Conservation (phyloP, 2,797 vertebrate genomes). For the Scarus forsteni region DNA sequence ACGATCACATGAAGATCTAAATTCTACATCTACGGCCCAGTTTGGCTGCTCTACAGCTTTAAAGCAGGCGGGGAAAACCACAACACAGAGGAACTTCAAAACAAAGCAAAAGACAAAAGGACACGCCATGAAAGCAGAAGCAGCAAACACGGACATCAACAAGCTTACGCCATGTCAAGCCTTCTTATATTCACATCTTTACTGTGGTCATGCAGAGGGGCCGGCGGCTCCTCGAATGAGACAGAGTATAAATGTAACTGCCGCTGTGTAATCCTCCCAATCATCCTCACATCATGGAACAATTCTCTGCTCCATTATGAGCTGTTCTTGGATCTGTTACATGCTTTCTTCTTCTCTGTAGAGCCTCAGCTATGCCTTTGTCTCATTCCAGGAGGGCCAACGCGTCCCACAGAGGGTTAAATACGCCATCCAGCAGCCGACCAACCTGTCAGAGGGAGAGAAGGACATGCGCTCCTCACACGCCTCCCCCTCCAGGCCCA, state of each 20-base stretch:
- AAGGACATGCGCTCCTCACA: slow-evolving; percentile 98
- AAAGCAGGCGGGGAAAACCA: background rate
- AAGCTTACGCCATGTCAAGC: slow-evolving; percentile 28
- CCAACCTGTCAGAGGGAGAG: slow-evolving; percentile 99
- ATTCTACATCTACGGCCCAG: too few relatives aligned
- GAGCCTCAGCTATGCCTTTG: slow-evolving; percentile 23
- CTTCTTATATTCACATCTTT: slow-evolving; percentile 16
- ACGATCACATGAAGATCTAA: too few relatives aligned
- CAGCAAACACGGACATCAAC: slow-evolving; percentile 21
- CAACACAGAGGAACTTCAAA: background rate
- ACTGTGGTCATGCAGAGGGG: slow-evolving; percentile 36
- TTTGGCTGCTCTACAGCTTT: background rate
- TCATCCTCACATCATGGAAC: slow-evolving; percentile 26
- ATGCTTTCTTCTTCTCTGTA: background rate
- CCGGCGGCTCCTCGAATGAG: slow-evolving; percentile 53
- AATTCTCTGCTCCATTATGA: slow-evolving; percentile 4
- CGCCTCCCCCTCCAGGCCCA: slow-evolving; percentile 98
- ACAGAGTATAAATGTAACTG: slow-evolving; percentile 40
- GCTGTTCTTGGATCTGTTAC: background rate
- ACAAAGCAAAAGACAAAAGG: background rate
- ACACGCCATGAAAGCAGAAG: slow-evolving; percentile 20
- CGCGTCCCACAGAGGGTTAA: slow-evolving; percentile 65
- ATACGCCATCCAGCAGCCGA: slow-evolving; percentile 78
- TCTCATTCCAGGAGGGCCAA: slow-evolving; percentile 48
- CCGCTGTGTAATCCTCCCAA: slow-evolving; percentile 6